phyloP scores from a whole-genome alignment of 2,113 vertebrate species.

The Labeo rohita region DNA sequence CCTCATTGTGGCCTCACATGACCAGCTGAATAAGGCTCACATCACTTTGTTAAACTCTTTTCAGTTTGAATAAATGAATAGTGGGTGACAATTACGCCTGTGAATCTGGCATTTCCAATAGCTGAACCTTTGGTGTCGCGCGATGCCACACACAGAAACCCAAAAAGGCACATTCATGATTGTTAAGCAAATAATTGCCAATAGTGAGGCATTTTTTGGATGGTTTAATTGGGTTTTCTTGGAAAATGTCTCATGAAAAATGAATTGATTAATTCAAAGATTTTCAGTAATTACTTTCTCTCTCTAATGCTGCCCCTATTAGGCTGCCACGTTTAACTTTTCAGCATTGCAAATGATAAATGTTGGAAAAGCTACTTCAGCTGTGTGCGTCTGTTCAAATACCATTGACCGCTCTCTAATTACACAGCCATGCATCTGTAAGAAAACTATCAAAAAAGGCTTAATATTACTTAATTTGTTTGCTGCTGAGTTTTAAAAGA shows the following conservation, averaged over 20 bases:
- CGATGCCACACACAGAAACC: not conserved
- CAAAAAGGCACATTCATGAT: not conserved
- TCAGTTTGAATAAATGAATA: no score
- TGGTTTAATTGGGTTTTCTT: not conserved
- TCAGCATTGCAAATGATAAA: not conserved
- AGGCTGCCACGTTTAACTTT: not conserved
- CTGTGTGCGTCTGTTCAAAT: not conserved
- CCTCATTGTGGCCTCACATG: no score
- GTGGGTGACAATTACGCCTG: no score
- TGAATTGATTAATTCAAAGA: not conserved
- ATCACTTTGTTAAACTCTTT: no score
- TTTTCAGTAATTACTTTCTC: slow-evolving; percentile 10
- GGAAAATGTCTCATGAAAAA: not conserved
- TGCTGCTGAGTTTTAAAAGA: no score
- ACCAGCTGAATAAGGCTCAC: no score
- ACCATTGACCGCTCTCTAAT: not conserved
- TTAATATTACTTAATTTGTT: no score
- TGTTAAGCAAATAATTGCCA: not conserved
- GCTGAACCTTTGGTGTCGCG: not conserved
- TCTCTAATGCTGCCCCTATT: not conserved
- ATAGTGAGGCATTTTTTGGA: not conserved
- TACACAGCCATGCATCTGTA: not conserved
- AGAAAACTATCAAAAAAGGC: no score
- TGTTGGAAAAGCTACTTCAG: not conserved
- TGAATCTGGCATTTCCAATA: not conserved